phyloP scores from a whole-genome alignment of 2,888 invertebrate species.

The Dynastes hyllus region DNA sequence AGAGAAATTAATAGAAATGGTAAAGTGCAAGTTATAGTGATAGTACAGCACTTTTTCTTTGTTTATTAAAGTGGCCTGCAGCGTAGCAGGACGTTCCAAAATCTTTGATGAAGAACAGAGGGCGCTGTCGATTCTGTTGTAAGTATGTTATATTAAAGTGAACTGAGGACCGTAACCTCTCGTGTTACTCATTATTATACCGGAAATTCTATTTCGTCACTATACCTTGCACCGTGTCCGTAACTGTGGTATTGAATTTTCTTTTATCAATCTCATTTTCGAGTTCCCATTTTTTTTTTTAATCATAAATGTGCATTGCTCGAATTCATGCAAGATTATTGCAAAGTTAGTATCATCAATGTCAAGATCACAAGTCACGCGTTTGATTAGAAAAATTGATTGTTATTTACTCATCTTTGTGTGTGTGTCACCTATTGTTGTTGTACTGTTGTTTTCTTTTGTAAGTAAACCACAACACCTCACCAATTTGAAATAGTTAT shows the following conservation, averaged over 20 bases:
- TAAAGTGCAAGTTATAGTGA: conserved; percentile 65
- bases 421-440: conserved; percentile 32
- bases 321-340: conserved; percentile 40
- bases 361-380: conserved; percentile 3
- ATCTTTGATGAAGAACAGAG: conserved; percentile 61
- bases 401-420: conserved; percentile 21
- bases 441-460: conserved; percentile 36
- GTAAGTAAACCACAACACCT: conserved; percentile 18
- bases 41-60: conserved; percentile 53
- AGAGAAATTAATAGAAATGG: conserved; percentile 7
- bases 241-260: conserved; percentile 31
- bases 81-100: conserved; percentile 62
- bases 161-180: conserved; percentile 27
- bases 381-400: conserved; percentile 4
- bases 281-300: neutral
- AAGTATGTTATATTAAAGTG: conserved; percentile 56
- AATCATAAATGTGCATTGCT: conserved; percentile 49
- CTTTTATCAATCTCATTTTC: conserved; percentile 42
- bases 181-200: conserved; percentile 12
- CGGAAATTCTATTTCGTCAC: conserved; percentile 58
- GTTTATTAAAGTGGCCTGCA: conserved; percentile 61
- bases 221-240: conserved; percentile 64
- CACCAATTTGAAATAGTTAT: conserved; percentile 4
- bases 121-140: conserved; percentile 58
- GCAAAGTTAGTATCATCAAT: neutral